Evolutionary conservation across 2,113 vertebrate genomes (phyloP).

Genomic region (Apus apus): DNA sequence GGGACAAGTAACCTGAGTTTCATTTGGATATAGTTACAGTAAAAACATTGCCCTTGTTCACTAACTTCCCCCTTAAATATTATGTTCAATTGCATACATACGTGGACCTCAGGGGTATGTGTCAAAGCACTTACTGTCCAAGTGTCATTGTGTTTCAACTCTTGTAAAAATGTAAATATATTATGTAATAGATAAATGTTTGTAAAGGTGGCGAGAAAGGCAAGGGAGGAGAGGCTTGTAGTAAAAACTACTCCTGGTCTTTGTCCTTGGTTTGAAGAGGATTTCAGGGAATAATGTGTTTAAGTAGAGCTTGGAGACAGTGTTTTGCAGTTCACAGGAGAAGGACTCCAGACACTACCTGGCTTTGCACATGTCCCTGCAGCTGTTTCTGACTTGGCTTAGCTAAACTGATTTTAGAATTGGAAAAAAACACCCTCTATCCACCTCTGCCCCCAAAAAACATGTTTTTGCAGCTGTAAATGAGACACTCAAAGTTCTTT

Average conservation of each 20-base stretch:
- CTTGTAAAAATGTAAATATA: accelerated
- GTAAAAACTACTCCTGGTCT: neutral
- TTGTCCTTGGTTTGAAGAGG: neutral
- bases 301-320: neutral
- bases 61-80: accelerated
- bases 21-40: neutral
- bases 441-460: accelerated
- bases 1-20: neutral
- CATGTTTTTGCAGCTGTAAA: neutral
- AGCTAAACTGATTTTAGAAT: neutral
- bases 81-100: neutral
- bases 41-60: neutral
- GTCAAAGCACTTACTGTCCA: neutral
- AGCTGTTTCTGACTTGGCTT: neutral
- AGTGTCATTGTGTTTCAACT: neutral
- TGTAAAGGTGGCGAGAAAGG: neutral
- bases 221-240: neutral
- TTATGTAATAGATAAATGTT: neutral
- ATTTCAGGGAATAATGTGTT: neutral
- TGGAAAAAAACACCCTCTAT: neutral
- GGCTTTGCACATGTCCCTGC: neutral
- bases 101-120: accelerated
- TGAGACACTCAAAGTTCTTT: neutral
- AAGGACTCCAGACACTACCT: neutral
- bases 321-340: neutral